Evolutionary conservation across 2,797 vertebrate species (phyloP).

Genomic region (Semotilus atromaculatus): DNA sequence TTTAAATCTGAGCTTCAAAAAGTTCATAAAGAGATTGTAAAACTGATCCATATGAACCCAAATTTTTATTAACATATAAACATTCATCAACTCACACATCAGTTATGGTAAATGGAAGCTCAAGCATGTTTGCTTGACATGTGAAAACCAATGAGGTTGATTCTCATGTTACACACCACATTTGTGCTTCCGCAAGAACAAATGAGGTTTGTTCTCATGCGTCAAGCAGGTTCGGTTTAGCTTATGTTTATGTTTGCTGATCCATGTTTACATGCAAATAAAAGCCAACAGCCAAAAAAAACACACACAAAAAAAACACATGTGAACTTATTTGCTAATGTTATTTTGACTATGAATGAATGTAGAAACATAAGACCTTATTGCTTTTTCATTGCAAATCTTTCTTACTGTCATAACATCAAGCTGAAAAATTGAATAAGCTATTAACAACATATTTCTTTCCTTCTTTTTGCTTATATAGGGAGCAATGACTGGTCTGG

Average conservation of each 20-base stretch:
- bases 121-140: too few relatives aligned
- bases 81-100: too few relatives aligned
- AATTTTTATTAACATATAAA: not conserved
- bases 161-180: too few relatives aligned
- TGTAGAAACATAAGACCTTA: not conserved
- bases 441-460: slow-evolving; percentile 20
- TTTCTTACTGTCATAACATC: slow-evolving; percentile 15
- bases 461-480: slow-evolving; percentile 1
- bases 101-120: too few relatives aligned
- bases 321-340: not conserved
- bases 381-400: not conserved
- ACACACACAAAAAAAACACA: too few relatives aligned
- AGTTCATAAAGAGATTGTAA: not conserved
- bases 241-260: too few relatives aligned
- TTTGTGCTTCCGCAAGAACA: too few relatives aligned
- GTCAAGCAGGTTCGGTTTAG: too few relatives aligned
- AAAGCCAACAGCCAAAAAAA: too few relatives aligned
- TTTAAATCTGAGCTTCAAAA: not conserved
- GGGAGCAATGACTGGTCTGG: not conserved
- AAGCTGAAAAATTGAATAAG: slow-evolving; percentile 5
- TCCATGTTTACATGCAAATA: too few relatives aligned
- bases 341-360: not conserved
- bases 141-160: too few relatives aligned
- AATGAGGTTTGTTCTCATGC: too few relatives aligned
- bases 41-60: not conserved